Base-by-base conservation (phyloP, 2,797 vertebrate species). In the Cercopithecus neglectus region DNA sequence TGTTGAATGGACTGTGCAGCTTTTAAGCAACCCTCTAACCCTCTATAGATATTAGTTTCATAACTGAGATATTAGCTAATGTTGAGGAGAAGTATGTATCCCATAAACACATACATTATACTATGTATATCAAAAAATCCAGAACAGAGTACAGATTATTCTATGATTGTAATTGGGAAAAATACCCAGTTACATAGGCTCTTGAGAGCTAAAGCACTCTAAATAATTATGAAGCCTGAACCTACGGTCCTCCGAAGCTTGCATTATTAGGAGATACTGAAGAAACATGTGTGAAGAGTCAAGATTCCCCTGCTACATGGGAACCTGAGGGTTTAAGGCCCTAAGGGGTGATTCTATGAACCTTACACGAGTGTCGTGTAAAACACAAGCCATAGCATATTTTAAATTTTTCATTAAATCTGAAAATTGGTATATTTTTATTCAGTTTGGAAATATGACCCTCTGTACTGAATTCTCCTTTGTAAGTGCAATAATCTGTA, bases 241-340 rank as follows among this genome's bases (percentile, higher is more conserved):
- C 14, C 10, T 36, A 28, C 1, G 16, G 2, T n/a, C 7, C 46
- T 28, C 30, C 48, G 12, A 28, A 9, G 24, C 57, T 83, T 87
- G 19, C 12, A 17, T n/a, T 53, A 21, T 26, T 19, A 79, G 39
- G 24, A 2, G 2, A n/a, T 7, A 28, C 17, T 88, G 30, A 46
- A 19, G 33, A 70, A 76, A 59, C 28, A 33, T 14, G 5, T 5
- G 33, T 16, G 12, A 21, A 36, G 22, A 46, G 12, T 11, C 53
- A 7, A 30, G 19, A 11, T 48, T 10, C 2, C 2, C 4, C 17
- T 22, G 7, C 9, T 16, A 7, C 6, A 16, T 1, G 9, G 16
- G 6, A 90, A 33, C 67, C 10, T 2, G n/a, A 74, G 21, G 10
- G 13, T 19, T 5, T 8, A 55, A n/a, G 1, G 13, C 5, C 3